phyloP scores from a whole-genome alignment of 2,888 invertebrate genomes.

The Apodemia zela region DNA sequence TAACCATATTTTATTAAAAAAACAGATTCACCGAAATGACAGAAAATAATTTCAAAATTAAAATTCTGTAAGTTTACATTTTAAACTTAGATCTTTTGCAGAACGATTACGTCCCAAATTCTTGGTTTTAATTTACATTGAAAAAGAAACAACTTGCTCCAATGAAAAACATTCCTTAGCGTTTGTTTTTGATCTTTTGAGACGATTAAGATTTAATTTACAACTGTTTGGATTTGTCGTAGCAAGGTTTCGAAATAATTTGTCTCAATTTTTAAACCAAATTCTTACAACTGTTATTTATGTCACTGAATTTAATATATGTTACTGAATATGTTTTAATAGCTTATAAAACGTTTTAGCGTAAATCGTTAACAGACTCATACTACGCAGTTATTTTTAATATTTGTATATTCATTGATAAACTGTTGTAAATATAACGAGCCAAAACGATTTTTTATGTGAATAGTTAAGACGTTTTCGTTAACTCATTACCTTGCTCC shows the following conservation, averaged over 20 bases:
- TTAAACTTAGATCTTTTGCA: neutral
- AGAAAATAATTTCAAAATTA: too few species aligned
- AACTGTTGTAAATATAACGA: too few species aligned
- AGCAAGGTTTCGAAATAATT: neutral
- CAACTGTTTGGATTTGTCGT: conserved; percentile 7
- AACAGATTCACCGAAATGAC: too few species aligned
- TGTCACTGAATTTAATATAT: neutral
- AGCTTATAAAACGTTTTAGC: neutral
- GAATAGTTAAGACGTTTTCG: too few species aligned
- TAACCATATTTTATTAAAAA: neutral
- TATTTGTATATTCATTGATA: too few species aligned
- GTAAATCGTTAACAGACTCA: neutral
- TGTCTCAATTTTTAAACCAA: neutral
- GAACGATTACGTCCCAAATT: neutral
- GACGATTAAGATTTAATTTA: conserved; percentile 12
- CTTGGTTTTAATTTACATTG: neutral
- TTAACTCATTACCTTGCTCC: too few species aligned
- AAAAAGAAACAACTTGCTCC: neutral
- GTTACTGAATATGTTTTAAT: neutral
- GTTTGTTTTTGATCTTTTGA: conserved; percentile 12
- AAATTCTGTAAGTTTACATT: neutral
- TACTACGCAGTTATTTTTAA: neutral
- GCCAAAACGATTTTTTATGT: too few species aligned
- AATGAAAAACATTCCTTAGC: neutral
- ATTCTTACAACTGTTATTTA: conserved; percentile 1